Evolutionary conservation across 2,797 vertebrate species (phyloP).

Genomic region (Euphonia xanthogaster): DNA sequence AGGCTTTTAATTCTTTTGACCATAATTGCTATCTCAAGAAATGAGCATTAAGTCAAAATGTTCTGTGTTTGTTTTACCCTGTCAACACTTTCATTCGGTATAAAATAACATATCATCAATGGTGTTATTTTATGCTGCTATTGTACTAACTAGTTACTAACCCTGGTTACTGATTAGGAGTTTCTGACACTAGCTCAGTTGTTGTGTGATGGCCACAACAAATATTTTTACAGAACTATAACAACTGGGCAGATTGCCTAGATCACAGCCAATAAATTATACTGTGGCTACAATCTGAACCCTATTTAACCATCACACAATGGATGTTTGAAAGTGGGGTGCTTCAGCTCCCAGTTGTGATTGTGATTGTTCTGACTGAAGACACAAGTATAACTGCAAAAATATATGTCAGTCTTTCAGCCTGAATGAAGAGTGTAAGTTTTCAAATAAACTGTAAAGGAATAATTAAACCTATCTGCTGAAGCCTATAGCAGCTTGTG

Average conservation of each 20-base stretch:
- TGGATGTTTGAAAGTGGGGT: neutral
- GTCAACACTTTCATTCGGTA: neutral
- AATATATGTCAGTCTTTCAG: neutral
- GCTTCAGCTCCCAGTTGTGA: neutral
- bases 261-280: neutral
- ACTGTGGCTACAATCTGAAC: neutral
- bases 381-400: neutral
- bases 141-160: neutral
- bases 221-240: neutral
- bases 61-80: neutral
- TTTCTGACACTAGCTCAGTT: neutral
- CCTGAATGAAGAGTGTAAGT: neutral
- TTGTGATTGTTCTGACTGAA: neutral
- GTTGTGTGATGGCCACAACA: neutral
- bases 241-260: neutral
- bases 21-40: neutral
- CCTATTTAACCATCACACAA: neutral
- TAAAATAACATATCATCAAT: neutral
- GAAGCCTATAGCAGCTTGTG: neutral
- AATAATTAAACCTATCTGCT: neutral
- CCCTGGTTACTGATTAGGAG: neutral
- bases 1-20: neutral
- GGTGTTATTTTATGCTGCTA: neutral
- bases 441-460: neutral
- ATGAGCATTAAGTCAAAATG: neutral